phyloP scores from a whole-genome alignment of 2,888 invertebrate genomes.

The Cordilura impudica region DNA sequence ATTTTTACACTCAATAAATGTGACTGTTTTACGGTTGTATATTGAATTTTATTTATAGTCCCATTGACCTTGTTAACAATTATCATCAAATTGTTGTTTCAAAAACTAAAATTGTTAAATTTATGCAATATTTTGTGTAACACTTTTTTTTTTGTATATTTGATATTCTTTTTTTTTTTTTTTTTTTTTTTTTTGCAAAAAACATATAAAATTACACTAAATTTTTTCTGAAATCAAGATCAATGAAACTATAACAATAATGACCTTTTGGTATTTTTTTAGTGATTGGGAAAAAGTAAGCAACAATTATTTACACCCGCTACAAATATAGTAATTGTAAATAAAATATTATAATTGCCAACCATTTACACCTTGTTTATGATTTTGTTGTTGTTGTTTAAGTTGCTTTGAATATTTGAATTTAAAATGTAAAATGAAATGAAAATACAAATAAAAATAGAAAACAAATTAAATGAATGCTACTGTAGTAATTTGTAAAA shows the following conservation, averaged over 20 bases:
- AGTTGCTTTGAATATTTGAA: not conserved
- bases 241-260: conserved; percentile 57
- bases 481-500: not conserved
- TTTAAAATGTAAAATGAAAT: not conserved
- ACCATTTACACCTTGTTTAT: conserved; percentile 53
- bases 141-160: too few species aligned
- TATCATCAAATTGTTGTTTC: conserved; percentile 14
- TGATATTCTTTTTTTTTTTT: not conserved
- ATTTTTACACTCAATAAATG: conserved; percentile 27
- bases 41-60: conserved; percentile 23
- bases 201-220: not conserved
- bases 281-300: not conserved
- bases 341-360: conserved; percentile 38
- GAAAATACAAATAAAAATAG: conserved; percentile 15
- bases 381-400: not conserved
- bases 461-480: not conserved
- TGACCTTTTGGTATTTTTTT: conserved; percentile 34
- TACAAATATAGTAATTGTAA: conserved; percentile 10
- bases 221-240: conserved; percentile 49
- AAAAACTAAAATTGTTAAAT: not conserved
- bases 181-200: not conserved
- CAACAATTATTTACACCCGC: conserved; percentile 28
- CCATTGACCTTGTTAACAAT: conserved; percentile 50
- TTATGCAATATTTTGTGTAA: conserved; percentile 16
- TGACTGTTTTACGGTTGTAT: not conserved